Base-by-base conservation (phyloP, 2,797 vertebrate genomes). In the Dendrocincla tyrannina region DNA sequence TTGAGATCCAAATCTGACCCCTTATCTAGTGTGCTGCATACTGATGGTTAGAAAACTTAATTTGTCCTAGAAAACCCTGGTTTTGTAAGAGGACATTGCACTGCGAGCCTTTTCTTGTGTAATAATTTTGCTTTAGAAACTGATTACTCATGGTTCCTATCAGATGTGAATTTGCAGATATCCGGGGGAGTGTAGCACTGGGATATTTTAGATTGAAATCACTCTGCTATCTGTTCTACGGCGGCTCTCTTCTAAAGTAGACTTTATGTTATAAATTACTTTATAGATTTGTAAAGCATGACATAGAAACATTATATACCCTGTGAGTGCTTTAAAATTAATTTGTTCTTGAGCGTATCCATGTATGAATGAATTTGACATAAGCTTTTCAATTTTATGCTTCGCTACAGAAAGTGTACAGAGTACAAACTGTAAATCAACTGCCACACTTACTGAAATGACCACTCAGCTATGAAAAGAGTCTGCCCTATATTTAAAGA, bases 241-340 rank as follows among this genome's bases (percentile, higher is more conserved):
- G 70, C 83, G 91, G 77, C 68, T 95, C 76, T 95, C 87, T 81
- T 91, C 91, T 89, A 53, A 98, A 95, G 88, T 66, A 93, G 92
- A 80, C 82, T 92, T 96, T 95, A 64, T 89, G 28, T 81, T 93
- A 95, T 94, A 96, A 97, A 97, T 88, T 94, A 94, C 91, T 94
- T 94, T 82, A 90, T 73, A 94, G 95, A 93, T 97, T 96, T 97
- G 88, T 95, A 97, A 97, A 96, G 94, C 72, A 95, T 94, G 92
- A 83, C 88, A 96, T 42, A 88, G 90, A 97, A 96, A 97, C 94
- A 91, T 97, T 97, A 97, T 89, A 95, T 91, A 95, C 67, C 64
- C 88, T 88, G 46, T 94, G 96, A 97, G 93, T 96, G 91, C 91
- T 96, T 98, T 97, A 93, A 97, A 97, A 97, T 98, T 97, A 97